Base-by-base conservation (phyloP, 37 sponge, comb jelly and placozoan species). In the Sycon ciliatum region DNA sequence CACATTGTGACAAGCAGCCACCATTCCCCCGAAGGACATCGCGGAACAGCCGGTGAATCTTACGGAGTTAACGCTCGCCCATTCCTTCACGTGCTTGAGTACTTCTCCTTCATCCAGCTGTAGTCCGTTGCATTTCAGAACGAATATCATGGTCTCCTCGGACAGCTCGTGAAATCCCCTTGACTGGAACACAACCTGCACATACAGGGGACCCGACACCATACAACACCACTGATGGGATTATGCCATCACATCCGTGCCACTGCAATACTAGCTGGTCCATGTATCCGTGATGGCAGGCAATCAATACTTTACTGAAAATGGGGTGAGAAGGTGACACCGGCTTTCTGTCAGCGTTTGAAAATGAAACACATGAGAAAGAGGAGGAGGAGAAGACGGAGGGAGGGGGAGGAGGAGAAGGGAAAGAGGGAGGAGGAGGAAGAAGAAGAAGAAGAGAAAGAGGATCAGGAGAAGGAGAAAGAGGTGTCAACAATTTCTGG, bases 31-130 rank as follows among this genome's bases (percentile, higher is more conserved):
- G n/a, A n/a, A n/a, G n/a, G n/a, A n/a, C n/a, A n/a, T n/a, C n/a
- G n/a, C n/a, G n/a, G n/a, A n/a, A n/a, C n/a, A n/a, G n/a, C n/a
- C n/a, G n/a, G n/a, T n/a, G n/a, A 16, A 1, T 65, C 87, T 83
- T 67, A 95, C 91, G 23, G 99, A 80, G 57, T 92, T 96, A 49
- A 96, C 86, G 33, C 79, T 86, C 6, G 83, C 81, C 99, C 99
- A 96, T 74, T 96, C 93, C 56, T 81, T 83, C 22, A 92, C 99
- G 32, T 83, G 81, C 32, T 79, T 82, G 32, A 96, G 72, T 24
- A 96, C 83, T 34, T 88, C 89, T 27, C 61, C 79, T 49, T 96
- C 99, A 71, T 92, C 99, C 78, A 87, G 79, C 55, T 67, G 75
- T 22, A 96, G 83, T 22, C 76, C 75, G 73, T 96, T 87, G 36